Evolutionary conservation across 2,797 vertebrate species (phyloP), one percentile per base, ranked within the genome.

Genomic region (Australoheros facetus): DNA sequence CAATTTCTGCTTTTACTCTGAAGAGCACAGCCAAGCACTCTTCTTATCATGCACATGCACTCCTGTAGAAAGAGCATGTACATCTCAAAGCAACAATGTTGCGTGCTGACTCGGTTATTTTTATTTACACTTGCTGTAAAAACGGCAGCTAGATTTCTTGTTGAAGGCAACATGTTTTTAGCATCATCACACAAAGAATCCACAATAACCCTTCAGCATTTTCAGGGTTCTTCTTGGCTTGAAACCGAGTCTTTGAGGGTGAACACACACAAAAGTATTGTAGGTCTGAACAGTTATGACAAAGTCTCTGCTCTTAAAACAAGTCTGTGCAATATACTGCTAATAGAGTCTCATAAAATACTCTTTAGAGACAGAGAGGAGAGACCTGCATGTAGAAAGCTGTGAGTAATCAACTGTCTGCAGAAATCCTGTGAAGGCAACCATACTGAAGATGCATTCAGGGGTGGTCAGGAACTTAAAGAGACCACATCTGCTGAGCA

Each of bases 391-490:
- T 2, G 42, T 19, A 66, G 10, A 48, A 51, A 23, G 5, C 23
- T 66, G 39, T 8, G 62, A 34, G 32, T 48, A 48, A 48, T 48
- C 26, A 51, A 19, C 48, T 66, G 62, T 0, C 42, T 69, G 26
- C 42, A 1, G 45, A 69, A 69, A 69, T n/a, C 5, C 26, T 51
- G 64, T 51, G 26, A 69, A 69, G 30, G 10, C 45, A 69, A 51
- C n/a, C 45, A 51, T 30, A 51, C 45, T 51, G 12, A 19, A 3
- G 45, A 69, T 51, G 45, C 26, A 62, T 55, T 30, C 48, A 21
- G 16, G 60, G 54, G 71, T 74, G 60, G 78, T 62, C 78, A 16
- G 39, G 16, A 28, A 74, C 48, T 14, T 64, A 58, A 56, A 39
- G 26, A 71, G 28, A 62, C 12, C 66, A 37, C 51, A 56, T 56